Evolutionary conservation across 2,888 invertebrate genomes (phyloP), one percentile per base, ranked within the genome.

Genomic region (Clostera curtula): DNA sequence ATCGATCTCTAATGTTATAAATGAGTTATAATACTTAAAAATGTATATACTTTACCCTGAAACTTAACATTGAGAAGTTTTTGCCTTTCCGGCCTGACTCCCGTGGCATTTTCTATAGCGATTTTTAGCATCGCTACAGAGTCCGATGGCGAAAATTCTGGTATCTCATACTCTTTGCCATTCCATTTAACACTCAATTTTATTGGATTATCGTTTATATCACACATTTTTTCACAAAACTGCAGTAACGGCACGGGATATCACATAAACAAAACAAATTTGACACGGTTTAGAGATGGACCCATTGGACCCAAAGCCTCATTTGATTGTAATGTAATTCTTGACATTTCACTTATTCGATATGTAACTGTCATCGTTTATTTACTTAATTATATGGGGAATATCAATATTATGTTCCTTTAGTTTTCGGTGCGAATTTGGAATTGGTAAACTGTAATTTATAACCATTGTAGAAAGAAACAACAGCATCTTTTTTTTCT

Each of bases 21-120:
- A 22, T 13, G 14, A 13, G 25, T 36, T 2, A 6, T 4, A 3
- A 23, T 15, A 9, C 9, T 15, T 15, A 15, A 12, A 27, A 36
- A 35, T 27, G 23, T 24, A 26, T 29, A 31, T 26, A 51, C 63
- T 25, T 65, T 73, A 95, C 97, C 96, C 90, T 96, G 95, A 61
- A 89, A 88, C 82, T 96, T 97, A 26, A 98, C 87, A 74, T 97
- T 97, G 20, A 98, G 86, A 20, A 98, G 77, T 75, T 97, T 98
- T 69, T 98, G 97, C 38, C 97, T 86, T 56, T 95, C 93, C n/a
- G 96, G 94, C 31, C 92, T 88, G 12, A 98, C 97, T 36, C 93
- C 92, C 22, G 97, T 98, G 62, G 92, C 89, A 66, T 91, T 90
- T 66, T 92, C 90, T 46, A 98, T 95, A 33, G 90, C 89, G 55